phyloP scores from a whole-genome alignment of 1,140 invertebrate species.

The Harlomillsia oculata region DNA sequence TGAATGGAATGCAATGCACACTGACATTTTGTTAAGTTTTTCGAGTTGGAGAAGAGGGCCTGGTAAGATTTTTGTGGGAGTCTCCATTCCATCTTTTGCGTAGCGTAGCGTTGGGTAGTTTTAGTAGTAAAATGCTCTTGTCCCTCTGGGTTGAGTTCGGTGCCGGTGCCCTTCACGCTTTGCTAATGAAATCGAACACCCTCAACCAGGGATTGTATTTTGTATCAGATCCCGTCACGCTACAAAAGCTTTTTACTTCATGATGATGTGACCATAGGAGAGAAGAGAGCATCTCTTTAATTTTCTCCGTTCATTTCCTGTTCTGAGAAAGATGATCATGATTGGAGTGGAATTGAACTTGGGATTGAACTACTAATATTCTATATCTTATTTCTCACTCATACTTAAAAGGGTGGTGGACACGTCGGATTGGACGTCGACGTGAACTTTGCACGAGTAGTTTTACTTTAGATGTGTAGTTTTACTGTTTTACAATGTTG shows the following conservation, averaged over 20 bases:
- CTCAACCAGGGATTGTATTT: not conserved
- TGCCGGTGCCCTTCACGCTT: constrained; percentile 31
- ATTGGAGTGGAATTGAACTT: constrained; percentile 15
- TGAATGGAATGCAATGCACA: too few species aligned
- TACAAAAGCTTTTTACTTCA: not conserved
- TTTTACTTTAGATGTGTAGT: too few species aligned
- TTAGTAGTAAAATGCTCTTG: not conserved
- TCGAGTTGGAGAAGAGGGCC: not conserved
- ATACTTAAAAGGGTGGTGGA: too few species aligned
- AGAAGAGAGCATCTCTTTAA: not conserved
- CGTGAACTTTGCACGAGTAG: too few species aligned
- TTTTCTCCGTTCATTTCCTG: constrained; percentile 10
- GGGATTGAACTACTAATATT: too few species aligned
- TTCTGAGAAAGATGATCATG: constrained; percentile 13
- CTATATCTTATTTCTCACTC: too few species aligned
- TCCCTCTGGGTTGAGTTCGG: not conserved
- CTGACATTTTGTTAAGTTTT: not conserved
- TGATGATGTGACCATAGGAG: not conserved
- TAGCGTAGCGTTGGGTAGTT: not conserved
- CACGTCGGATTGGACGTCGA: too few species aligned
- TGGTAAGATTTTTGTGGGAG: too few species aligned
- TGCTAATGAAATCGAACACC: constrained; percentile 29
- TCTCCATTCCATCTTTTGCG: not conserved
- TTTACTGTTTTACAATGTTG: too few species aligned
- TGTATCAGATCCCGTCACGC: constrained; percentile 19